Base-by-base conservation (phyloP, 2,113 vertebrate genomes). In the Hirundichthys speculiger region DNA sequence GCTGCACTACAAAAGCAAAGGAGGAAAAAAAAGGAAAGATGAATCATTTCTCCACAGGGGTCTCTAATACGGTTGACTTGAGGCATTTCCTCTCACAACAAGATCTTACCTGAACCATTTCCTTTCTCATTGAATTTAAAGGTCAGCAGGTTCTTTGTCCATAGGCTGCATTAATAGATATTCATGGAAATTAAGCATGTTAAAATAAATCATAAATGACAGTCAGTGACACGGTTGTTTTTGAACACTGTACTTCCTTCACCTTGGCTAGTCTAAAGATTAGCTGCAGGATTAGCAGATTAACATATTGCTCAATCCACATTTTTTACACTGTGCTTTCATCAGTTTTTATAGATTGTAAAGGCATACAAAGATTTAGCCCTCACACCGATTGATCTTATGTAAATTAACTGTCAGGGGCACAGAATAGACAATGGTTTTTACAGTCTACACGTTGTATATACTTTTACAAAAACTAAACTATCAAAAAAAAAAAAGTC, bases 251-350 rank as follows among this genome's bases (percentile, higher is more conserved):
- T 53, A 48, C 12, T 5, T 22, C 48, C 51, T n/a, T 14, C 12
- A 51, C 10, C 7, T 7, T 30, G 20, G 57, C 1, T 13, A 20
- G 8, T 56, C 2, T 58, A 7, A 13, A 55, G 46, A 48, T 13
- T 38, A 43, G 57, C 34, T 42, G 57, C 40, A 59, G 30, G 6
- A 34, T 58, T n/a, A 13, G 51, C 1, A 50, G n/a, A 70, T 84
- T 64, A 79, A 42, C 74, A 69, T 73, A 77, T 48, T 77, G 66
- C 79, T 79, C 56, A 11, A 47, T 61, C 63, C n/a, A 47, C 63
- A 60, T 49, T 82, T 79, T 46, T 58, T 61, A 56, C n/a, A 8
- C 18, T 45, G 25, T 64, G 22, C 25, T 52, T 45, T 57, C 38
- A 16, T 68, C 68, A 77, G 66, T 72, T 77, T 53, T 20, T 20